Evolutionary conservation across 1,140 invertebrate genomes (phyloP).

Genomic region (Diabrotica undecimpunctata): DNA sequence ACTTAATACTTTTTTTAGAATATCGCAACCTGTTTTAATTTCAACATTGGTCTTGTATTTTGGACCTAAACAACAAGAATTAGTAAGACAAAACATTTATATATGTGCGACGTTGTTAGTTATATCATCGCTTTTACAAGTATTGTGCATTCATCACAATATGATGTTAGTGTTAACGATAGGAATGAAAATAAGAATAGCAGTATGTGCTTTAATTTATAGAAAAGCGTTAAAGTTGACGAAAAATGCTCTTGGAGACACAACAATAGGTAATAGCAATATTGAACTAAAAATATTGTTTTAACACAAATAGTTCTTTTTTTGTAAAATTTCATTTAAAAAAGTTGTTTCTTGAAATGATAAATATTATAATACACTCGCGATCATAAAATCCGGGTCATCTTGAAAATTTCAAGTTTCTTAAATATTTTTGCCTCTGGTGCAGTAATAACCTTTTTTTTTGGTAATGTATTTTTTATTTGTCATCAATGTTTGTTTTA

Average conservation of each 20-base stretch:
- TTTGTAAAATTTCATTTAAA: too few species aligned
- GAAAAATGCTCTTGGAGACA: slow-evolving; percentile 59
- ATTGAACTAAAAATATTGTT: too few species aligned
- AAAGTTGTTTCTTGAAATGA: too few species aligned
- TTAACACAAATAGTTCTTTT: too few species aligned
- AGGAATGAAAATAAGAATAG: slow-evolving; percentile 55
- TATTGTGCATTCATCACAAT: slow-evolving; percentile 66
- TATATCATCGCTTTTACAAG: slow-evolving; percentile 63
- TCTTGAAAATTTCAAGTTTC: too few species aligned
- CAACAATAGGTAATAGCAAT: slow-evolving; percentile 58
- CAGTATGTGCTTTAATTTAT: slow-evolving; percentile 52
- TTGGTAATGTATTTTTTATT: too few species aligned
- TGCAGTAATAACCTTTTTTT: too few species aligned
- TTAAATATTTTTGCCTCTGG: too few species aligned
- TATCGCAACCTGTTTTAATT: slow-evolving; percentile 23
- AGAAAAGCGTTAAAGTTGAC: slow-evolving; percentile 65
- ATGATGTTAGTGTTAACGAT: slow-evolving; percentile 60
- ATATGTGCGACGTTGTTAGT: slow-evolving; percentile 65
- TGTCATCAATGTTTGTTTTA: too few species aligned
- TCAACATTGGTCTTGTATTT: slow-evolving; percentile 23
- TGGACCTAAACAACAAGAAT: slow-evolving; percentile 6
- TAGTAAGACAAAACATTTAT: slow-evolving; percentile 54
- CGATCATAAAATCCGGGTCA: too few species aligned
- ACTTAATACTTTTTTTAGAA: slow-evolving; percentile 20
- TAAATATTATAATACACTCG: too few species aligned